phyloP scores from a whole-genome alignment of 2,797 vertebrate species.

The Sebastes aleutianus region DNA sequence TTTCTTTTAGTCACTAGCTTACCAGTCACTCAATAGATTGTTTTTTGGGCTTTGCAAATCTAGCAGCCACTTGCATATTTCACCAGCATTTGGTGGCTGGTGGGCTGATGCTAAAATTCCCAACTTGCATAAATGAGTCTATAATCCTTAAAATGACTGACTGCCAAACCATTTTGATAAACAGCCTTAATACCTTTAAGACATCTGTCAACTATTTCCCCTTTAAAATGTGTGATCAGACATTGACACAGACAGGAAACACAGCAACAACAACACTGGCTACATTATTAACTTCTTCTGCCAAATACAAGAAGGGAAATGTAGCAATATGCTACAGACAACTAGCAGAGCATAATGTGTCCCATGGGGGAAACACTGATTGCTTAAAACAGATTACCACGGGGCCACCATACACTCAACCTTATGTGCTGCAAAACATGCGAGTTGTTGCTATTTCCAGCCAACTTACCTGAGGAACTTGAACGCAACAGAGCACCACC shows the following conservation, averaged over 20 bases:
- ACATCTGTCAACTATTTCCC: background rate
- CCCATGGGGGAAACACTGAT: background rate
- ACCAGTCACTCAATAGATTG: too few species aligned
- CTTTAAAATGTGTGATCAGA: background rate
- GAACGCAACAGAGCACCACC: background rate
- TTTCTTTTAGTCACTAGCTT: too few species aligned
- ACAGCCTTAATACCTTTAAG: background rate
- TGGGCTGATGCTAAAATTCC: too few species aligned
- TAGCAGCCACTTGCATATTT: too few species aligned
- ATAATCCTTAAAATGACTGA: background rate
- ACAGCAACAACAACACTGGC: background rate
- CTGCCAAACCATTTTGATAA: background rate
- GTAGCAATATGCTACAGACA: background rate
- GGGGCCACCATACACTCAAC: background rate
- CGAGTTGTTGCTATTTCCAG: background rate
- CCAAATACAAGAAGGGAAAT: background rate
- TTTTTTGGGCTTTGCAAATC: too few species aligned
- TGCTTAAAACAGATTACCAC: background rate
- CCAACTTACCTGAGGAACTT: slow-evolving; percentile 44
- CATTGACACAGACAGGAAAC: background rate
- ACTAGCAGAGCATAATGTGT: background rate
- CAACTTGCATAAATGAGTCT: background rate
- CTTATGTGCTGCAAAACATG: background rate
- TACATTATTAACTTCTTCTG: background rate
- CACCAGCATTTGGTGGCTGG: too few species aligned